Base-by-base conservation (phyloP, 2,888 invertebrate species). In the Synergus umbraculus region DNA sequence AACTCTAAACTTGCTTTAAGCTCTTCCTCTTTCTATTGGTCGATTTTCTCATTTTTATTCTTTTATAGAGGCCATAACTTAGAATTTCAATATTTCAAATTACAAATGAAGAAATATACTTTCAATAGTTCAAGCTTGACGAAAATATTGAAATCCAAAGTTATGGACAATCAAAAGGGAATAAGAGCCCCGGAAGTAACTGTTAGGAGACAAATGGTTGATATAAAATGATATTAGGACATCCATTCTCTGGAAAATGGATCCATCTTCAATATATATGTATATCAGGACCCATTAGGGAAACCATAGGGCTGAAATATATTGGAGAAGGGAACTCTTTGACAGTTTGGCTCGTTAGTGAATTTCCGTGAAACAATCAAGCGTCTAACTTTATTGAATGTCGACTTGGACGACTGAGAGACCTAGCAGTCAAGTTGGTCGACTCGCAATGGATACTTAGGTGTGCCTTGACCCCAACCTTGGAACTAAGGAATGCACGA, bases 381-480 rank as follows among this genome's bases (percentile, higher is more conserved):
- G 73, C 49, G 29, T 13, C 29, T 5, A 73, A 54, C 49, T 73
- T 73, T 73, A 49, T 73, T 73, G 73, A 73, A 49, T 12, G 37
- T 54, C 37, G 54, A 73, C 49, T 73, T 73, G 49, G 73, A 81
- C 76, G 65, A 64, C 29, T 69, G 76, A 22, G 80, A 79, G 79
- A 78, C 77, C 54, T 9, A 54, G 54, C 81, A 79, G 80, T 78
- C 81, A 78, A 82, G 83, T 73, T 73, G 54, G 37, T 81, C 82
- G 79, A 29, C 81, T 77, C 82, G 82, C 83, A 83, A 84, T 80
- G 86, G 84, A 85, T 86, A 86, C 87, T 88, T 87, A 86, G 85
- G 86, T 89, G 89, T 88, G 83, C 87, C 89, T 91, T 89, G 91
- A 90, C 89, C 89, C 88, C 87, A 89, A 88, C 90, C 90, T 91